Conservation (phyloP, 2,888 invertebrate genomes). For the Cheilosia grossa region DNA sequence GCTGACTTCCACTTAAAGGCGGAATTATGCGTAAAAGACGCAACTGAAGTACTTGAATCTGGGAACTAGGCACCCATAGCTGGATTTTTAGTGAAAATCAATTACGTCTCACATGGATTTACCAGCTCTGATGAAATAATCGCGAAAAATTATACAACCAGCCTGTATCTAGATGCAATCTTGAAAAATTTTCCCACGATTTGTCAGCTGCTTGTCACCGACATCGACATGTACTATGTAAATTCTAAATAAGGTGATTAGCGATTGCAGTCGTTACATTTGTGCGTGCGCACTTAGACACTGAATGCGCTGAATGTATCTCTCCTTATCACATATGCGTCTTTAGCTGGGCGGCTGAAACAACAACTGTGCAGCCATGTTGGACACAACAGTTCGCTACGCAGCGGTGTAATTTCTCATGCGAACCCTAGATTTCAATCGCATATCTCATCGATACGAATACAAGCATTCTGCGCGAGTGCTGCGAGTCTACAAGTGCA, state of each 20-base stretch:
- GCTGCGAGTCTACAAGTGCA: constrained; percentile 28
- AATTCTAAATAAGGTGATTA: constrained; percentile 75
- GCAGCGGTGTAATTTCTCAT: constrained; percentile 55
- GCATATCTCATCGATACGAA: constrained; percentile 28
- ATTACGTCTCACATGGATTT: constrained; percentile 14
- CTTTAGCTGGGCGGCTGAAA: neutral
- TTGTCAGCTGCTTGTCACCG: constrained; percentile 77
- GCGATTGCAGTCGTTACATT: constrained; percentile 60
- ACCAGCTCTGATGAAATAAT: constrained; percentile 23
- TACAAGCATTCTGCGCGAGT: neutral
- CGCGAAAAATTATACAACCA: neutral
- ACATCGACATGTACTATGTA: constrained; percentile 54
- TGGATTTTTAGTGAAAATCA: constrained; percentile 6
- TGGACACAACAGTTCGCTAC: constrained; percentile 62
- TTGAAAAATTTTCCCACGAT: constrained; percentile 81
- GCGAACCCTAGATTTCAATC: constrained; percentile 61
- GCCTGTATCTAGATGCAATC: constrained; percentile 15
- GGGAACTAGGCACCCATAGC: neutral
- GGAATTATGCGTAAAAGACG: constrained; percentile 1
- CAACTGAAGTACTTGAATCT: neutral
- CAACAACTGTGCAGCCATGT: constrained; percentile 41
- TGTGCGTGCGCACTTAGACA: constrained; percentile 24
- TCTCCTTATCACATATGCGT: constrained; percentile 7
- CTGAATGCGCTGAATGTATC: constrained; percentile 21
- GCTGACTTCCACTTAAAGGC: neutral